Evolutionary conservation across 2,888 invertebrate species (phyloP).

Genomic region (Quadroppia sp.): DNA sequence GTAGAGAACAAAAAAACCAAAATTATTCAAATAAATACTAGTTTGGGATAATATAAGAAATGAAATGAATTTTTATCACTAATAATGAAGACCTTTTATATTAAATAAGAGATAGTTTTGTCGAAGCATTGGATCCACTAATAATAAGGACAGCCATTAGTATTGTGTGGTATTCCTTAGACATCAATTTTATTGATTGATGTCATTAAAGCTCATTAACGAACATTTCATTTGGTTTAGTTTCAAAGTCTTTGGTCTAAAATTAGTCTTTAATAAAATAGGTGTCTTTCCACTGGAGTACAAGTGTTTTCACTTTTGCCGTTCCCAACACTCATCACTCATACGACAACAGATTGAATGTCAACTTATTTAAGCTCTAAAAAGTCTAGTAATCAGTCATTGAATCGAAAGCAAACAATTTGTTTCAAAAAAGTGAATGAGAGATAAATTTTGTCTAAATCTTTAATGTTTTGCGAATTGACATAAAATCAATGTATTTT

Average conservation of each 20-base stretch:
- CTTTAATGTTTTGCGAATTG: no score
- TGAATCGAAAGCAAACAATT: constrained; percentile 7
- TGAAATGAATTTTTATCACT: not conserved
- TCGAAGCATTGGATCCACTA: not conserved
- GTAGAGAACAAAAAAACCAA: not conserved
- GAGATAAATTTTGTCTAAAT: no score
- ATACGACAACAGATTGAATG: constrained; percentile 20
- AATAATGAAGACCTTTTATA: not conserved
- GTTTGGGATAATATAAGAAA: not conserved
- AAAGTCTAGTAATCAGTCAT: constrained; percentile 6
- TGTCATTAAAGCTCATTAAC: constrained; percentile 28
- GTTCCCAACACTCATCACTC: constrained; percentile 20
- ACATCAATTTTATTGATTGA: constrained; percentile 32
- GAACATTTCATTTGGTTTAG: not conserved
- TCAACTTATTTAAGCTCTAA: constrained; percentile 1
- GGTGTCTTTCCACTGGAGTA: constrained; percentile 13
- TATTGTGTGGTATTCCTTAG: not conserved
- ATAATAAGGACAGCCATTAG: not conserved
- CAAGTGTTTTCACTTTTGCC: constrained; percentile 25
- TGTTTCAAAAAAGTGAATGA: not conserved
- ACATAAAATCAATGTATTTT: no score
- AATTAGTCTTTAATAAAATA: constrained; percentile 19
- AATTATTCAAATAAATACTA: not conserved
- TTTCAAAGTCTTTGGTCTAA: constrained; percentile 6
- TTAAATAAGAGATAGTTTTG: not conserved